Percentiles rank a stretch among this genome's conserved stretches.
These are phyloP conservation scores for Phyllotis vaccarum DNA, from an alignment of 2,797 vertebrate genomes.

Conservation along the genomic window DNA sequence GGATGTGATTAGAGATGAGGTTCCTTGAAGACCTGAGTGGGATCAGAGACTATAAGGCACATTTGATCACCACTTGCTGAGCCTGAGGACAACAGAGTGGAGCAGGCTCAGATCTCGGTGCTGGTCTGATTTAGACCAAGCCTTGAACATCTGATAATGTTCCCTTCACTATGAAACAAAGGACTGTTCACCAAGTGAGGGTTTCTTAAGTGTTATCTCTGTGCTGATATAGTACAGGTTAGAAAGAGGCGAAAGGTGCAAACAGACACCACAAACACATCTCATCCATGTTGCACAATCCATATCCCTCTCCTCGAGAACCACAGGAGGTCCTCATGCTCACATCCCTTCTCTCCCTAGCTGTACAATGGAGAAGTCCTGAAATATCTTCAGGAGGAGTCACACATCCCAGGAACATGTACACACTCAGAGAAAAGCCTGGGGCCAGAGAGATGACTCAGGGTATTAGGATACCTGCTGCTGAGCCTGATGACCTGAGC, in stretches of 20 bases:
- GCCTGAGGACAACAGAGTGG: no score
- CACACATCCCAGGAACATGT: not conserved
- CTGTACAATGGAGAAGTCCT: not conserved
- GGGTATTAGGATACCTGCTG: no score
- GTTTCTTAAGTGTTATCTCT: not conserved
- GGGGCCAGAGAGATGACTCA: not conserved
- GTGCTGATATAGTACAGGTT: not conserved
- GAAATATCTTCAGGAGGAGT: not conserved
- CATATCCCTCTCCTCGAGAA: not conserved
- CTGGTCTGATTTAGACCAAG: not conserved
- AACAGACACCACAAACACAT: not conserved
- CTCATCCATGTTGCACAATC: not conserved
- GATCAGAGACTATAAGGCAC: not conserved
- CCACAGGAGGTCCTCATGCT: not conserved
- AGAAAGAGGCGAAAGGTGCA: not conserved
- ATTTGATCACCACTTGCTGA: not conserved
- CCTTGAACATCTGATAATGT: not conserved
- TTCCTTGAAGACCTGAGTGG: not conserved
- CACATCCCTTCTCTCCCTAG: not conserved
- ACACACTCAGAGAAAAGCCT: not conserved
- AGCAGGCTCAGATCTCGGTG: not conserved
- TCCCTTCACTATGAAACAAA: not conserved
- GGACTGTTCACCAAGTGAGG: not conserved
- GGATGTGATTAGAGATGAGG: not conserved
- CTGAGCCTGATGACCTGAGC: not conserved